Percentiles rank a stretch among this genome's conserved stretches.
phyloP scores from a whole-genome alignment of 1,140 invertebrate species.

The Drosophila equinoxialis region DNA sequence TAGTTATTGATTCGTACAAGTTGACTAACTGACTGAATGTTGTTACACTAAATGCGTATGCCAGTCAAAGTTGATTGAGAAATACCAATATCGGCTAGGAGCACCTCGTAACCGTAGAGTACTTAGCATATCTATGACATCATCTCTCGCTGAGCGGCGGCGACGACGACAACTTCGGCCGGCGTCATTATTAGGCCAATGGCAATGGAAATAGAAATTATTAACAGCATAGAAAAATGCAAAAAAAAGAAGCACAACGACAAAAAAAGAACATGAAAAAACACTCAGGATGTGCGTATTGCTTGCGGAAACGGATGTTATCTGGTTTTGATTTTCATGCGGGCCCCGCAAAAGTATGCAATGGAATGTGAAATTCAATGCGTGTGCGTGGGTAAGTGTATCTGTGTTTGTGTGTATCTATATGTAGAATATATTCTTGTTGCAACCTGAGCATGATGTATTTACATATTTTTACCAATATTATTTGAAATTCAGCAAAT shows the following conservation, averaged over 20 bases:
- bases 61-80: slow-evolving; percentile 33
- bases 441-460: too few relatives aligned
- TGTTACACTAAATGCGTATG: slow-evolving; percentile 46
- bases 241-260: too few relatives aligned
- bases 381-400: neutral
- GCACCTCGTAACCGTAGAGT: slow-evolving; percentile 13
- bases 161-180: neutral
- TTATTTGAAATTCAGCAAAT: too few relatives aligned
- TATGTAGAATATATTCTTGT: neutral
- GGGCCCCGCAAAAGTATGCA: slow-evolving; percentile 35
- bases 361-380: slow-evolving; percentile 32
- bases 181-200: slow-evolving; percentile 37
- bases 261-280: slow-evolving; percentile 53
- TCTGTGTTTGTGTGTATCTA: neutral
- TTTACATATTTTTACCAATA: too few relatives aligned
- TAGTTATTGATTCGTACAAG: slow-evolving; percentile 59
- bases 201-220: slow-evolving; percentile 44
- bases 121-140: slow-evolving; percentile 46
- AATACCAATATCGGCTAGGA: neutral
- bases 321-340: slow-evolving; percentile 34
- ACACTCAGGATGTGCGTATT: slow-evolving; percentile 64
- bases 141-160: slow-evolving; percentile 20
- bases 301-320: slow-evolving; percentile 45
- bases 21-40: slow-evolving; percentile 18
- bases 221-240: slow-evolving; percentile 17